These are phyloP conservation scores for Phrynocephalus forsythii DNA, from an alignment of 2,797 vertebrate genomes.

Conservation along the genomic window DNA sequence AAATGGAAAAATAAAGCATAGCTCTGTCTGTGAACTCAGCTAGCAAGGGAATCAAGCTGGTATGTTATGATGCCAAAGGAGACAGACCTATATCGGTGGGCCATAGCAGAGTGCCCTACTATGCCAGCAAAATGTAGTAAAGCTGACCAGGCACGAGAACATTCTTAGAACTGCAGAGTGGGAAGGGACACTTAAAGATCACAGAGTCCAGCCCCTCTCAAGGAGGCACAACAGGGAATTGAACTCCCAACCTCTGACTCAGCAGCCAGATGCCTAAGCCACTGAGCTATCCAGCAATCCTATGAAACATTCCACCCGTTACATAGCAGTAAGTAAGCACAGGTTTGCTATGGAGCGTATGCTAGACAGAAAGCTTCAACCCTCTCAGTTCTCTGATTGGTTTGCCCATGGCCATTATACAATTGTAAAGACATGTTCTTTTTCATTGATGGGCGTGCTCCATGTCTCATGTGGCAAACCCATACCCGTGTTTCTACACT, in stretches of 20 bases:
- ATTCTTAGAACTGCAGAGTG: background rate
- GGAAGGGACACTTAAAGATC: no score
- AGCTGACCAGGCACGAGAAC: background rate
- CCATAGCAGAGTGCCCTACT: background rate
- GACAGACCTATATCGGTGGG: background rate
- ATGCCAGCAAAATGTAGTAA: background rate
- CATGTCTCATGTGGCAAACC: background rate
- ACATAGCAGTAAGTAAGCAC: background rate
- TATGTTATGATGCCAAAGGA: background rate
- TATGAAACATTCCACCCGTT: background rate
- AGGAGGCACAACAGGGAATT: no score
- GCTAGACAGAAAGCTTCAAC: background rate
- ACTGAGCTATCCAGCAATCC: no score
- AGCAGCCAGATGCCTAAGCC: no score
- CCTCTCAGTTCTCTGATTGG: background rate
- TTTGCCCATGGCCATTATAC: background rate
- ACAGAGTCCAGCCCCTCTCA: no score
- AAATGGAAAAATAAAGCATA: background rate
- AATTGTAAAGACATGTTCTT: background rate
- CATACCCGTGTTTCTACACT: background rate
- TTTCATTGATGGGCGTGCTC: background rate
- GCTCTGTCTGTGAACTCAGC: background rate
- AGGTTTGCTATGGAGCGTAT: background rate
- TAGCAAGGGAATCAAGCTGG: background rate
- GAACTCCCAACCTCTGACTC: no score